Percentiles rank a stretch among this genome's conserved stretches.
Evolutionary conservation across 2,888 invertebrate genomes (phyloP).

Genomic region (Cephus rjabovi): DNA sequence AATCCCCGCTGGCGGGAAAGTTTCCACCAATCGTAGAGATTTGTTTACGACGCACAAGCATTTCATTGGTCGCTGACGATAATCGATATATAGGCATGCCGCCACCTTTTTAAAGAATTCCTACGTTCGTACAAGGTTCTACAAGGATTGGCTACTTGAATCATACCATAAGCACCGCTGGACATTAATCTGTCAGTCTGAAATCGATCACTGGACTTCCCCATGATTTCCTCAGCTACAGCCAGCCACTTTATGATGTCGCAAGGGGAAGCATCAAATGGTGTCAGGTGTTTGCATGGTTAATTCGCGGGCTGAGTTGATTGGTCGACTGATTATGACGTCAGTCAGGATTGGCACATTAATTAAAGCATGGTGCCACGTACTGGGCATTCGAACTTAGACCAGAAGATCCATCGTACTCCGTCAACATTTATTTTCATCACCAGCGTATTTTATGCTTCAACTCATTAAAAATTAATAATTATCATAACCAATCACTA

Average conservation of each 20-base stretch:
- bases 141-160: neutral
- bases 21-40: slow-evolving; percentile 36
- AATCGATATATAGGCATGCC: slow-evolving; percentile 51
- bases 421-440: neutral
- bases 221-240: neutral
- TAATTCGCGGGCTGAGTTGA: slow-evolving; percentile 37
- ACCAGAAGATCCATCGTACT: neutral
- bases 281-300: slow-evolving; percentile 44
- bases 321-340: slow-evolving; percentile 44
- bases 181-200: neutral
- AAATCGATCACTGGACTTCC: neutral
- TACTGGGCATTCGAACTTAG: neutral
- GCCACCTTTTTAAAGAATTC: neutral
- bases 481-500: neutral
- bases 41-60: slow-evolving; percentile 55
- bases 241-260: neutral
- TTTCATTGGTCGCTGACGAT: slow-evolving; percentile 39
- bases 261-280: slow-evolving; percentile 3
- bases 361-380: neutral
- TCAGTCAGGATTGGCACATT: slow-evolving; percentile 41
- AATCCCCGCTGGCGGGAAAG: slow-evolving; percentile 41
- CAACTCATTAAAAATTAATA: neutral
- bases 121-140: neutral
- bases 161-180: neutral
- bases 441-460: neutral